These are phyloP conservation scores for Blennius ocellaris DNA, from an alignment of 2,113 vertebrate genomes.

Conservation along the genomic window DNA sequence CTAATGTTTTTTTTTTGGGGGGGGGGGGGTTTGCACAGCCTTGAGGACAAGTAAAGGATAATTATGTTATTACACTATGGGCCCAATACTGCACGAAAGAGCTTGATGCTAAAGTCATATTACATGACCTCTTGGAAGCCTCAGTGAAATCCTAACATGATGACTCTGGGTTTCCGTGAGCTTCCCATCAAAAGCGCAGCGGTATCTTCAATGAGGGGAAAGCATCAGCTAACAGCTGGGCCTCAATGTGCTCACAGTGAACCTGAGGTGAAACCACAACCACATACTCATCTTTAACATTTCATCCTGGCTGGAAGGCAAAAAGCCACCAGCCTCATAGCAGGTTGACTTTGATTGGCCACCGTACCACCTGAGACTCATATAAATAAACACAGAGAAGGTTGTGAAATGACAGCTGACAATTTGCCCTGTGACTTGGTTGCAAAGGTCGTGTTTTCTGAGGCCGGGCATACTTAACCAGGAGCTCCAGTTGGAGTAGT, in stretches of 20 bases:
- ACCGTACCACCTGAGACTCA: slow-evolving; percentile 61
- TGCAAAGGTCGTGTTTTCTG: slow-evolving; percentile 56
- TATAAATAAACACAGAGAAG: slow-evolving; percentile 59
- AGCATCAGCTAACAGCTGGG: slow-evolving; percentile 66
- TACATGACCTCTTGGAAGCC: slow-evolving; percentile 46
- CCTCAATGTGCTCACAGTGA: slow-evolving; percentile 64
- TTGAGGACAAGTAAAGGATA: slow-evolving; percentile 30
- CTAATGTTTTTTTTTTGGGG: slow-evolving; percentile 25
- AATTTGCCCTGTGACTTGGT: slow-evolving; percentile 35
- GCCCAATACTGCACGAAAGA: slow-evolving; percentile 20
- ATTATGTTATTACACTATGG: slow-evolving; percentile 35
- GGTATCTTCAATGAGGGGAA: slow-evolving; percentile 57
- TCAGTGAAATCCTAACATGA: slow-evolving; percentile 39
- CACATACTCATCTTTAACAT: slow-evolving; percentile 70
- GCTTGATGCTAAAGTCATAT: slow-evolving; percentile 21
- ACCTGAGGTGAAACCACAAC: slow-evolving; percentile 77
- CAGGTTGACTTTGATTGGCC: slow-evolving; percentile 71
- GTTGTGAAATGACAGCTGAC: slow-evolving; percentile 35
- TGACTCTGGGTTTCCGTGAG: slow-evolving; percentile 62
- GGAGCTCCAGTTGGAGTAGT: slow-evolving; percentile 23
- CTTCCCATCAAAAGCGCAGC: slow-evolving; percentile 57
- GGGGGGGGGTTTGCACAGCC: slow-evolving; percentile 16
- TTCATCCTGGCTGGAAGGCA: slow-evolving; percentile 41
- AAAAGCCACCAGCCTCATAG: slow-evolving; percentile 59
- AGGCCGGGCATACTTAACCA: slow-evolving; percentile 19